Percentiles rank a stretch among this genome's conserved stretches.
Evolutionary conservation across 1,140 invertebrate genomes (phyloP).

Genomic region (Rhynchophorus ferrugineus): DNA sequence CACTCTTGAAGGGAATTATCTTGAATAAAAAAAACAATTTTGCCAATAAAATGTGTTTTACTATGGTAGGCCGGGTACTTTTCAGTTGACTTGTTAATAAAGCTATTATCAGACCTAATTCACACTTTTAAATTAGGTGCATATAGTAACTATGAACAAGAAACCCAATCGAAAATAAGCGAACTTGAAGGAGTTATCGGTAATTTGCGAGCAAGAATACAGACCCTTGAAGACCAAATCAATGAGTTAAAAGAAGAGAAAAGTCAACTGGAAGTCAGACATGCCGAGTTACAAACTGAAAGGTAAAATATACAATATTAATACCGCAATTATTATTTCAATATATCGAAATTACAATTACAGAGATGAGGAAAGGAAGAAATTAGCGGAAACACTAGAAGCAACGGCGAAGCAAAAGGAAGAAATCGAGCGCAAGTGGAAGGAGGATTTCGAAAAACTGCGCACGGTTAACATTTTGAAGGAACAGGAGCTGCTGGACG

Average conservation of each 20-base stretch:
- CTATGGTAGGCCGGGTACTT: no score
- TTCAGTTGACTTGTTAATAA: no score
- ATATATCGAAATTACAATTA: no score
- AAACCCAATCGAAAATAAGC: slow-evolving; percentile 36
- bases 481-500: slow-evolving; percentile 56
- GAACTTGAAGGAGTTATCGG: slow-evolving; percentile 44
- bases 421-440: slow-evolving; percentile 51
- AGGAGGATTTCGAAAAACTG: slow-evolving; percentile 55
- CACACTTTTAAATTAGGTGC: no score
- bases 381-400: slow-evolving; percentile 51
- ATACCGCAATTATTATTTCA: no score
- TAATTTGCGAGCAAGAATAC: slow-evolving; percentile 45
- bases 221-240: slow-evolving; percentile 43
- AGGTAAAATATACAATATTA: slow-evolving; percentile 18
- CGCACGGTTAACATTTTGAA: slow-evolving; percentile 48
- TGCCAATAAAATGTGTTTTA: no score
- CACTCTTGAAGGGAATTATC: no score
- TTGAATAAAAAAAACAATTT: no score
- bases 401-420: slow-evolving; percentile 50
- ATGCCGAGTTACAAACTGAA: slow-evolving; percentile 38
- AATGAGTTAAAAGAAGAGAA: slow-evolving; percentile 43
- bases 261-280: slow-evolving; percentile 40
- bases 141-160: slow-evolving; percentile 29
- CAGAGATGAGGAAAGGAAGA: slow-evolving; percentile 42
- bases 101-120: no score